Evolutionary conservation across 2,888 invertebrate genomes (phyloP).

Genomic region (Polydesmus complanatus): DNA sequence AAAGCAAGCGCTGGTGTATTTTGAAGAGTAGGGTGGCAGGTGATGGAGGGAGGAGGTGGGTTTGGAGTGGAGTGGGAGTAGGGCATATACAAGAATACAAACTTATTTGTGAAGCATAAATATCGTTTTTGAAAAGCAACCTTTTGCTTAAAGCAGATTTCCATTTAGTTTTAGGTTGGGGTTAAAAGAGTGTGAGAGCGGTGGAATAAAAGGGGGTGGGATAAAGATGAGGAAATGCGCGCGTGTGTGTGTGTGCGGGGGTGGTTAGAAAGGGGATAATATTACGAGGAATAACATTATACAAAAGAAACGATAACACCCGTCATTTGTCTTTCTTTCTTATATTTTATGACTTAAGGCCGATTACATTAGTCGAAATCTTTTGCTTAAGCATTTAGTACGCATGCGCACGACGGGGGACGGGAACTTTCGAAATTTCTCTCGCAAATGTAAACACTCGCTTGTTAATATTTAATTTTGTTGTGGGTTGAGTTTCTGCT

Average conservation of each 20-base stretch:
- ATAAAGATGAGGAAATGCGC: background rate
- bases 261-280: too few relatives aligned
- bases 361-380: background rate
- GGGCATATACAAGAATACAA: too few relatives aligned
- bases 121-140: background rate
- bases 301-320: background rate
- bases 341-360: background rate
- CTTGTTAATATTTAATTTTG: too few relatives aligned
- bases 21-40: too few relatives aligned
- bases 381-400: background rate
- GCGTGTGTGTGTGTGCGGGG: background rate
- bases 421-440: too few relatives aligned
- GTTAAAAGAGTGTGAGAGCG: background rate
- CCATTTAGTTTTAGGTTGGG: background rate
- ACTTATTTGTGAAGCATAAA: background rate
- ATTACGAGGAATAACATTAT: background rate
- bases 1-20: background rate
- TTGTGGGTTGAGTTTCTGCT: too few relatives aligned
- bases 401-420: too few relatives aligned
- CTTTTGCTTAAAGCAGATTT: background rate
- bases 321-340: background rate
- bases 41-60: too few relatives aligned
- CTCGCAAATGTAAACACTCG: too few relatives aligned
- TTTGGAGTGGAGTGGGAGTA: too few relatives aligned
- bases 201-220: background rate